Conservation (phyloP, 2,888 invertebrate species). For the Aleiodes alternator region DNA sequence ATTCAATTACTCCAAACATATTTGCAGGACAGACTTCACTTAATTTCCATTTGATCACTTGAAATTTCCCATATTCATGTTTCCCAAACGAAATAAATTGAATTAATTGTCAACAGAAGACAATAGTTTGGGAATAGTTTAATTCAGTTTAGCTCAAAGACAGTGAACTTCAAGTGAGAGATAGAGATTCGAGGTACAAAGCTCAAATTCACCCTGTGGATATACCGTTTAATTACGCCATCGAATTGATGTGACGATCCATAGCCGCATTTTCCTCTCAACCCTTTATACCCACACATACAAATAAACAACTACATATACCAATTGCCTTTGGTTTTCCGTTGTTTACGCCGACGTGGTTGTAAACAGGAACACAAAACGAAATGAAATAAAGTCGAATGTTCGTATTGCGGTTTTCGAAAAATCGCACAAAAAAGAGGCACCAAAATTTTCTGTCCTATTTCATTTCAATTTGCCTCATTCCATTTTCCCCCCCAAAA, state of each 20-base stretch:
- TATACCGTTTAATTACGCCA: constrained; percentile 58
- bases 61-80: constrained; percentile 4
- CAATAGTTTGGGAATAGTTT: no score
- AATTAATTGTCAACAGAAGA: no score
- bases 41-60: not conserved
- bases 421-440: no score
- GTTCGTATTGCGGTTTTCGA: constrained; percentile 23
- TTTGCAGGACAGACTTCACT: no score
- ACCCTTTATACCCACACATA: not conserved
- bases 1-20: not conserved
- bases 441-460: no score
- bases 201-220: constrained; percentile 46
- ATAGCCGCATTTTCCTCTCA: constrained; percentile 43
- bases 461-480: no score
- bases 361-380: constrained; percentile 55
- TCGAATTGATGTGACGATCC: constrained; percentile 42
- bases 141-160: no score
- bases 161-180: no score
- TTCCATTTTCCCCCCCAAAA: no score
- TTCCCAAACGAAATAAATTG: no score
- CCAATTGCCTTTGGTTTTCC: not conserved
- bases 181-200: not conserved
- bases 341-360: constrained; percentile 58
- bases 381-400: constrained; percentile 55
- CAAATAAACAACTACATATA: not conserved